phyloP scores from a whole-genome alignment of 2,797 vertebrate genomes.

The Calcarius lapponicus region DNA sequence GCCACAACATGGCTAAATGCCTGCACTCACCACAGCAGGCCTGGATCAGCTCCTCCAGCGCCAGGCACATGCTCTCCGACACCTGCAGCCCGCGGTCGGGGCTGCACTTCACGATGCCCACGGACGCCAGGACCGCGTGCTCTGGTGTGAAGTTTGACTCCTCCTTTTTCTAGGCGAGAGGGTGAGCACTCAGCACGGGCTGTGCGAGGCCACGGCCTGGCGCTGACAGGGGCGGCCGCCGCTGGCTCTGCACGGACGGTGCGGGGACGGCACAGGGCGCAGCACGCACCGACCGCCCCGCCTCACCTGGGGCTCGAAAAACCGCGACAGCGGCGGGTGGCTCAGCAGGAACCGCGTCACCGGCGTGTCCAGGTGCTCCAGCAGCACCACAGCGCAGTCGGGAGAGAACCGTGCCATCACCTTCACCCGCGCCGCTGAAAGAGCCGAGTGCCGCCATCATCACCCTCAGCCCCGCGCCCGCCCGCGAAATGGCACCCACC shows the following conservation, averaged over 20 bases:
- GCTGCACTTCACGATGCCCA: conserved; percentile 81
- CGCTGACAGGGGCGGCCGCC: not conserved
- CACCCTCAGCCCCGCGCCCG: not conserved
- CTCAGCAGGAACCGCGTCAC: conserved; percentile 85
- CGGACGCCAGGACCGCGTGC: conserved; percentile 75
- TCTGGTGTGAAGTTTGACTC: not conserved
- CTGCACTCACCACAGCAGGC: conserved; percentile 82
- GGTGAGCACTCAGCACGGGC: rapidly evolving
- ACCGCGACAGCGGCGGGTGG: conserved; percentile 72
- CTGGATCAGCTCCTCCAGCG: conserved; percentile 78
- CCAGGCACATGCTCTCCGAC: conserved; percentile 74
- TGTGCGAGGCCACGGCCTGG: rapidly evolving
- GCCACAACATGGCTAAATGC: rapidly evolving
- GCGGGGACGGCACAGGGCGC: not conserved
- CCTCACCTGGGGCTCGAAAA: conserved; percentile 82
- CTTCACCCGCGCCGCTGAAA: conserved; percentile 79
- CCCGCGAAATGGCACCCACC: not conserved
- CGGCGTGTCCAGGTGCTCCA: conserved; percentile 86
- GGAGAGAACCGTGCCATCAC: conserved; percentile 74
- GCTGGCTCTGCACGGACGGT: not conserved
- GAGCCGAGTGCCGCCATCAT: not conserved
- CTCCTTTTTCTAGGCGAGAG: conserved; percentile 27
- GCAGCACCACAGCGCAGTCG: conserved; percentile 80
- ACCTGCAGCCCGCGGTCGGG: conserved; percentile 70
- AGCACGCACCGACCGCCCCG: not conserved